Evolutionary conservation across 2,113 vertebrate species (phyloP), one percentile per base, ranked within the genome.

Genomic region (Puffinus mauretanicus): DNA sequence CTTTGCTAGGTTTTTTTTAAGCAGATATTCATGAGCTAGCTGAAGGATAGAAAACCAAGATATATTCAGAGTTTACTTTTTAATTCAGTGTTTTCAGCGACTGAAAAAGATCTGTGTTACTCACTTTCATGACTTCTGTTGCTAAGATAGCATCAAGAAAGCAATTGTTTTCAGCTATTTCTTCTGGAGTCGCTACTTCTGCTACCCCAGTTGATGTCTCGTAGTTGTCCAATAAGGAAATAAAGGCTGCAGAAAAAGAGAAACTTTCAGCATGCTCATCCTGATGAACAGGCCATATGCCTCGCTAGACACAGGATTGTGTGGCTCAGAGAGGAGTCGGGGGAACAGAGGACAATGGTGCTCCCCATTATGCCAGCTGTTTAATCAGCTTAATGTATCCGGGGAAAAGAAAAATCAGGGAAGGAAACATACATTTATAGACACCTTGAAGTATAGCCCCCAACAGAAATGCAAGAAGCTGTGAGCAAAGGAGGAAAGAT

Each of bases 81-180:
- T 55, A 73, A 55, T 55, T 72, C 52, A 55, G 10, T 34, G 16
- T 55, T 78, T 75, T 57, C 38, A 61, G 34, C 0, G 0, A 47
- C 21, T 25, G 27, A 69, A 72, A 67, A 77, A 55, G 5, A 49
- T 52, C 54, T 81, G 8, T 24, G 7, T 47, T 87, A 90, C 86
- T 95, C 92, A 99, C 98, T 98, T 98, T 98, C 98, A 99, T 99
- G 73, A 99, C 97, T 70, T 98, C 83, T 0, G 98, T 99, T 29
- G 97, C 96, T 89, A 99, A 54, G 32, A 99, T 87, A 32, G 98
- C 97, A 64, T 99, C 88, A 44, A 99, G 97, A 62, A 99, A 99
- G 44, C 89, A 26, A 47, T 94, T 82, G 86, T 98, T 98, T 97
- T 98, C 98, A 47, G 47, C 77, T 46, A 96, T 89, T 96, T 99